These are phyloP conservation scores for Gari tellinella DNA, from an alignment of 2,888 invertebrate species.

Conservation along the genomic window DNA sequence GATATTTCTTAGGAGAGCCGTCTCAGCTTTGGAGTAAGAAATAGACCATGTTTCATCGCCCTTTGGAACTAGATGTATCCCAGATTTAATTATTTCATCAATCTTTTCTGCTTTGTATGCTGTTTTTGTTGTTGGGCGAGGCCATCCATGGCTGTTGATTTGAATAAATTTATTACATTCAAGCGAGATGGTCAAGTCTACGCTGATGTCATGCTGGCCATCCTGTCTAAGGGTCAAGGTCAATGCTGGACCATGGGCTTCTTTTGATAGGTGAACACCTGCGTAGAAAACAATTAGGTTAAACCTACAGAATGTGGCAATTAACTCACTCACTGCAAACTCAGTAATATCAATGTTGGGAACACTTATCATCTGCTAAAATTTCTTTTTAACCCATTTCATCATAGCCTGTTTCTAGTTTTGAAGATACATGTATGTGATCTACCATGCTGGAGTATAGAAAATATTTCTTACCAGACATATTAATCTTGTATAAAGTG, in stretches of 20 bases:
- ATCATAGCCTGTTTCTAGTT: too few relatives aligned
- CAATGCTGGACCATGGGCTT: constrained; percentile 39
- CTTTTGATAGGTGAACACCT: constrained; percentile 25
- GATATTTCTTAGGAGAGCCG: constrained; percentile 21
- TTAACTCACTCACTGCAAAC: not conserved
- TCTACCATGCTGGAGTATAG: too few relatives aligned
- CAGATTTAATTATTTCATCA: constrained; percentile 8
- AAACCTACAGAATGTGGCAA: not conserved
- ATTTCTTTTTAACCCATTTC: too few relatives aligned
- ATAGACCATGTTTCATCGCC: constrained; percentile 32
- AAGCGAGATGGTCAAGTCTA: constrained; percentile 33
- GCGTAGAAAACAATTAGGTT: not conserved
- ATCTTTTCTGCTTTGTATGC: constrained; percentile 20
- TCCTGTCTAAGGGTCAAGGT: constrained; percentile 27
- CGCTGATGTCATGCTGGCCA: constrained; percentile 35
- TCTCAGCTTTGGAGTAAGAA: constrained; percentile 36
- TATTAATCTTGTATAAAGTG: too few relatives aligned
- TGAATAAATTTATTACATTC: constrained; percentile 8
- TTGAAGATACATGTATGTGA: too few relatives aligned
- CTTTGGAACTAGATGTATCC: constrained; percentile 46
- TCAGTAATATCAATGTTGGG: not conserved
- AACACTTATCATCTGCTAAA: not conserved
- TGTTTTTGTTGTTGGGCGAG: constrained; percentile 21
- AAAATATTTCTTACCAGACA: too few relatives aligned
- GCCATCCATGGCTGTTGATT: constrained; percentile 20